Evolutionary conservation across 2,888 invertebrate genomes (phyloP).

Genomic region (Callyntrura sp.): DNA sequence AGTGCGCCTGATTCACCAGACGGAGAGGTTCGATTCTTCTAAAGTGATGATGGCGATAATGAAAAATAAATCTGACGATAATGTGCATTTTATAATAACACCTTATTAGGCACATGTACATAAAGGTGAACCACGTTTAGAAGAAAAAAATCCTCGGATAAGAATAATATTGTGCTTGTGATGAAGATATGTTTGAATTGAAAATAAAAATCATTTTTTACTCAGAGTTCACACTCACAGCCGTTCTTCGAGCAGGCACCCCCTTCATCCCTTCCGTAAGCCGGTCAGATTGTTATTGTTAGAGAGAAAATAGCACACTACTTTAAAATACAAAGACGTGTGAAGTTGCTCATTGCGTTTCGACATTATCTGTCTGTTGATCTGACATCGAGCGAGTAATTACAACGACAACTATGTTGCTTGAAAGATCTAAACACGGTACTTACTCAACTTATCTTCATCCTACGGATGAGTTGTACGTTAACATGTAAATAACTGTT

Average conservation of each 20-base stretch:
- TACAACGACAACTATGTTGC: neutral
- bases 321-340: neutral
- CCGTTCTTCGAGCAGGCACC: neutral
- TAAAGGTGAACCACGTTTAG: neutral
- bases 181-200: neutral
- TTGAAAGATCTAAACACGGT: neutral
- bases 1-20: neutral
- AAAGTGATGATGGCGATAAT: neutral
- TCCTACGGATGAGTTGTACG: neutral
- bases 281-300: neutral
- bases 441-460: conserved; percentile 8
- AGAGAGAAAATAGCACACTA: neutral
- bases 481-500: conserved; percentile 42
- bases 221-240: neutral
- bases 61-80: conserved; percentile 1
- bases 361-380: neutral
- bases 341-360: neutral
- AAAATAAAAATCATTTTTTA: neutral
- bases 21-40: no score
- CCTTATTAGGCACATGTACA: neutral
- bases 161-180: neutral
- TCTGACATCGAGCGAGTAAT: conserved; percentile 27
- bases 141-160: neutral
- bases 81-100: neutral
- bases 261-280: neutral